These are phyloP conservation scores for Mimas tiliae DNA, from an alignment of 2,888 invertebrate genomes.

Conservation along the genomic window DNA sequence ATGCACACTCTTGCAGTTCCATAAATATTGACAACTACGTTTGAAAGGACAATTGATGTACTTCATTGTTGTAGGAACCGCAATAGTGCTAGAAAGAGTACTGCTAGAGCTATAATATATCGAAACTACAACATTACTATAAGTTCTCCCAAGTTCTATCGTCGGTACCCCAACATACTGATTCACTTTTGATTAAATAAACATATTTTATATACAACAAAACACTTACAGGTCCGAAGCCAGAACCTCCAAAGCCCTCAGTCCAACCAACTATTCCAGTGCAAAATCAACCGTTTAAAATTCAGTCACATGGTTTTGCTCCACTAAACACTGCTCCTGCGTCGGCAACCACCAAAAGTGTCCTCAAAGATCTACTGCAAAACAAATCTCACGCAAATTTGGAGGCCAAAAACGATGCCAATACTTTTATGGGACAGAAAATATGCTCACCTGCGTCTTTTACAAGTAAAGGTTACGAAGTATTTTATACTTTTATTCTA, in stretches of 20 bases:
- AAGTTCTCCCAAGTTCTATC: too few species aligned
- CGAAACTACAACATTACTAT: too few species aligned
- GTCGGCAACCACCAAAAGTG: slow-evolving; percentile 52
- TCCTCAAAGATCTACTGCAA: slow-evolving; percentile 63
- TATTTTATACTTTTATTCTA: neutral
- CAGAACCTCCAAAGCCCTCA: slow-evolving; percentile 43
- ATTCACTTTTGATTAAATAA: neutral
- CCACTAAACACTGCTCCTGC: slow-evolving; percentile 34
- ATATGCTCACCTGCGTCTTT: slow-evolving; percentile 72
- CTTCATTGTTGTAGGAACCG: too few species aligned
- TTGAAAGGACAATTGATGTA: too few species aligned
- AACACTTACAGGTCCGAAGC: slow-evolving; percentile 50
- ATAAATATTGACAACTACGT: too few species aligned
- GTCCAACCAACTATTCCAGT: slow-evolving; percentile 28
- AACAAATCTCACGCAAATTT: slow-evolving; percentile 53
- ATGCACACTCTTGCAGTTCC: too few species aligned
- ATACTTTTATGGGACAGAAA: slow-evolving; percentile 73
- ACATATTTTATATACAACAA: too few species aligned
- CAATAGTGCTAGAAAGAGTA: too few species aligned
- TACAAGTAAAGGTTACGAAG: slow-evolving; percentile 52
- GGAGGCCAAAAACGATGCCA: slow-evolving; percentile 51
- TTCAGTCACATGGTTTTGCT: slow-evolving; percentile 32
- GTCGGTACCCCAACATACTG: neutral
- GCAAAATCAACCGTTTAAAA: slow-evolving; percentile 22
- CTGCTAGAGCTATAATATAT: too few species aligned